Base-by-base conservation (phyloP, 2,113 vertebrate genomes). In the Calidris pygmaea region DNA sequence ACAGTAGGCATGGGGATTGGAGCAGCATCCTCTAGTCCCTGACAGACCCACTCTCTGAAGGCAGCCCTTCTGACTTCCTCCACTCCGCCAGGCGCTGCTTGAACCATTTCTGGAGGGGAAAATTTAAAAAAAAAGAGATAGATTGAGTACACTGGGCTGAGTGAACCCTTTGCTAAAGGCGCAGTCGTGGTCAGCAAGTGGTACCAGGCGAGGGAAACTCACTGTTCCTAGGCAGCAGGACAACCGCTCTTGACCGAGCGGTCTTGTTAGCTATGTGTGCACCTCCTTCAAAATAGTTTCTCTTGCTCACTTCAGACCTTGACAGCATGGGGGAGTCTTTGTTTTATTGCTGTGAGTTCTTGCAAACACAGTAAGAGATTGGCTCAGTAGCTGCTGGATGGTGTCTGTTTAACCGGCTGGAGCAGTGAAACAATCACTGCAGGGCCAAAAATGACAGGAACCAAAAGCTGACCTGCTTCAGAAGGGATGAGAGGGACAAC, bases 11-110 rank as follows among this genome's bases (percentile, higher is more conserved):
- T 39, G 66, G 93, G 66, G 34, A 59, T 50, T 0, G 20, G 52
- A 86, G 83, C 65, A 45, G 45, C 8, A 76, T 32, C 52, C 27
- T 67, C 68, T 94, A 99, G 97, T 99, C 99, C 81, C 98, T 98
- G 73, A 99, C 99, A 11, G 99, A 99, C 58, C 99, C 98, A 1
- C 97, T 97, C 91, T 99, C 94, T 23, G 99, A 98, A 30, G 99
- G 99, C 23, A 99, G 98, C 37, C 99, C 99, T 98, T 99, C 99
- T 0, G 98, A 98, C 95, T 96, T 88, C 94, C 99, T 98, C 99
- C 99, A 99, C 97, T 98, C 97, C 3, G 98, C 98, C 76, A 99
- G 98, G 70, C 99, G 98, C 80, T 98, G 97, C 97, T 97, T 98
- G 98, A 99, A 99, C 99, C 99, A 99, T 98, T 98, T 98, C 99